A percentile compares a stretch with the other conserved stretches of the same genome.
Conservation (phyloP, 2,888 invertebrate species). For the Drosophila anomalata region DNA sequence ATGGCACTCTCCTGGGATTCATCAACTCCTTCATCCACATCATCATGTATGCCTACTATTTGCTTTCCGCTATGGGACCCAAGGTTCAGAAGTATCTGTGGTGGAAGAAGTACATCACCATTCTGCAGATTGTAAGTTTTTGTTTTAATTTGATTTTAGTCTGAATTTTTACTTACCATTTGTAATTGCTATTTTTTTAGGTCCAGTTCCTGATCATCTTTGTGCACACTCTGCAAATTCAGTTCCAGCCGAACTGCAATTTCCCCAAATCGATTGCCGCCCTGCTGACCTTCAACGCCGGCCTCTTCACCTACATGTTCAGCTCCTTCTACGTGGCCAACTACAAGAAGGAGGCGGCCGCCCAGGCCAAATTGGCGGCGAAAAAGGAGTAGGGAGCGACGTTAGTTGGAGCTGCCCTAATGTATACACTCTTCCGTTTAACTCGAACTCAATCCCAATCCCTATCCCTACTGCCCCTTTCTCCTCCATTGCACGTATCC, state of each 20-base stretch:
- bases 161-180: too few species aligned
- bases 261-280: conserved; percentile 89
- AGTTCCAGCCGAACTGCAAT: conserved; percentile 88
- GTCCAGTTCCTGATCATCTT: conserved; percentile 91
- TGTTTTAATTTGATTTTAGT: rapidly evolving
- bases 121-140: conserved; percentile 90
- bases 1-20: conserved; percentile 93
- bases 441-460: conserved; percentile 1
- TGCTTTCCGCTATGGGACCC: conserved; percentile 94
- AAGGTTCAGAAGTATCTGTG: conserved; percentile 94
- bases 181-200: conserved; percentile 80
- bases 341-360: conserved; percentile 85
- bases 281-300: conserved; percentile 88
- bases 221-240: conserved; percentile 88
- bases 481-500: conserved; percentile 9
- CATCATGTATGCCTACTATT: conserved; percentile 96
- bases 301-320: conserved; percentile 91
- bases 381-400: conserved; percentile 72
- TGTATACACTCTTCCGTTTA: conserved; percentile 36
- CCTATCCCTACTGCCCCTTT: background rate
- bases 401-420: conserved; percentile 35
- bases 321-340: conserved; percentile 89
- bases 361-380: conserved; percentile 62
- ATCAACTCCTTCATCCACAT: conserved; percentile 96
- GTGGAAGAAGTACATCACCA: conserved; percentile 97